Base-by-base conservation (phyloP, 2,888 invertebrate genomes). In the Plebejus anna region DNA sequence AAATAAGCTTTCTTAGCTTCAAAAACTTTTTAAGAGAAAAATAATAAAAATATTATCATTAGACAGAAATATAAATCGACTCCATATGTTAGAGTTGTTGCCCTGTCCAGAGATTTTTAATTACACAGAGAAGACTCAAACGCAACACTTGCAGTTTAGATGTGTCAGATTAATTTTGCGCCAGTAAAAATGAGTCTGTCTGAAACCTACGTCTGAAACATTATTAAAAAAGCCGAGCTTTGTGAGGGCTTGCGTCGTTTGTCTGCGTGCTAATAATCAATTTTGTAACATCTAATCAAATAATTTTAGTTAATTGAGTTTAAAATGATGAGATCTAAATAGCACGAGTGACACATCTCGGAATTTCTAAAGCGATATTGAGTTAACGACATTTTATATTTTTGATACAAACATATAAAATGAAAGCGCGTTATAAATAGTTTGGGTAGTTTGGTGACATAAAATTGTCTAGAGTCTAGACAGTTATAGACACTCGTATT, bases 391-490 rank as follows among this genome's bases (percentile, higher is more conserved):
- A 36, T 36, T 66, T 66, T 66, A 66, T 66, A 66, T 66, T 66
- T 66, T 66, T 71, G 71, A 42, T 71, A 71, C 42, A 71, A 38
- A 71, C 42, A 9, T 71, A 42, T 71, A 71, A n/a, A 71, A 42
- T 42, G 71, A 38, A 71, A 71, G n/a, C 38, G n/a, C 16, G 51
- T 32, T 73, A 73, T n/a, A 73, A 73, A 73, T 73, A 73, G 73
- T 32, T 51, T 7, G 11, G 5, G 55, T 47, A 28, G 51, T 73
- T 55, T 73, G 51, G 55, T 55, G 55, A 73, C 55, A 73, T 71
- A 71, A n/a, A 72, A 51, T n/a, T 11, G 42, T 51, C 73, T 73
- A 73, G 73, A 72, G 42, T 51, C 73, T 73, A 73, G 73, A 72
- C 22, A 32, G 32, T 32, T 32, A 32, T 32, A 22, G 3, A 11